Conservation (phyloP, 2,113 vertebrate species). For the Planiliza haematocheilus region DNA sequence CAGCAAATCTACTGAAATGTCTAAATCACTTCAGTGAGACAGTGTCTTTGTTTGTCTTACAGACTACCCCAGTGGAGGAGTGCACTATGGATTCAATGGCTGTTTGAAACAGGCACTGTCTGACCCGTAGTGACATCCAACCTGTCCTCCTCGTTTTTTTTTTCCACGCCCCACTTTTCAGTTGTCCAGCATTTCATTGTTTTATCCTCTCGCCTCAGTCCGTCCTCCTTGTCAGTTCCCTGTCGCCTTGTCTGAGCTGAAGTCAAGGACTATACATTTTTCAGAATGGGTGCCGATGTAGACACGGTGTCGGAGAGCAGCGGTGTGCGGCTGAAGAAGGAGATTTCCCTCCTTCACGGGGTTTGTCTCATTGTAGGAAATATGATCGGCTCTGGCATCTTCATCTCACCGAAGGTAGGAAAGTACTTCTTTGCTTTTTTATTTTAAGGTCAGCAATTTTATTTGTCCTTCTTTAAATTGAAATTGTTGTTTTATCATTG, state of each 20-base stretch:
- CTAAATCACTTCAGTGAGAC: conserved; percentile 4
- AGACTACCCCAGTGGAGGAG: conserved; percentile 33
- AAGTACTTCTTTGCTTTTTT: neutral
- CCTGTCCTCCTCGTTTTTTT: neutral
- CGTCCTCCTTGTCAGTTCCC: neutral
- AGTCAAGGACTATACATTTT: conserved; percentile 2
- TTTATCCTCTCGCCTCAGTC: neutral
- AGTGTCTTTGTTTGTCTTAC: conserved; percentile 25
- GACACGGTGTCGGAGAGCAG: conserved; percentile 61
- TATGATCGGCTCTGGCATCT: conserved; percentile 88
- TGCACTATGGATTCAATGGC: conserved; percentile 6
- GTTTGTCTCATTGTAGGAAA: conserved; percentile 88
- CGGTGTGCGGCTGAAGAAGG: conserved; percentile 82
- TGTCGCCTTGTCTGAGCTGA: neutral
- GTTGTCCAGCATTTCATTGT: neutral
- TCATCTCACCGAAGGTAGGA: conserved; percentile 84
- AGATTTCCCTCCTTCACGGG: conserved; percentile 87
- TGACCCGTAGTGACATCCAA: conserved; percentile 1
- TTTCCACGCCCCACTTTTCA: neutral
- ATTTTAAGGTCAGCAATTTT: too few relatives aligned
- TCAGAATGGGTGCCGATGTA: conserved; percentile 73
- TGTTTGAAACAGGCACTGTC: conserved; percentile 9
- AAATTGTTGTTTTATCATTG: too few relatives aligned
- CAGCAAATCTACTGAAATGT: neutral
- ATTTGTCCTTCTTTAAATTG: neutral